Percentiles rank a stretch among this genome's conserved stretches.
These are phyloP conservation scores for Conus betulinus DNA, from an alignment of 1,140 invertebrate species.

Conservation along the genomic window DNA sequence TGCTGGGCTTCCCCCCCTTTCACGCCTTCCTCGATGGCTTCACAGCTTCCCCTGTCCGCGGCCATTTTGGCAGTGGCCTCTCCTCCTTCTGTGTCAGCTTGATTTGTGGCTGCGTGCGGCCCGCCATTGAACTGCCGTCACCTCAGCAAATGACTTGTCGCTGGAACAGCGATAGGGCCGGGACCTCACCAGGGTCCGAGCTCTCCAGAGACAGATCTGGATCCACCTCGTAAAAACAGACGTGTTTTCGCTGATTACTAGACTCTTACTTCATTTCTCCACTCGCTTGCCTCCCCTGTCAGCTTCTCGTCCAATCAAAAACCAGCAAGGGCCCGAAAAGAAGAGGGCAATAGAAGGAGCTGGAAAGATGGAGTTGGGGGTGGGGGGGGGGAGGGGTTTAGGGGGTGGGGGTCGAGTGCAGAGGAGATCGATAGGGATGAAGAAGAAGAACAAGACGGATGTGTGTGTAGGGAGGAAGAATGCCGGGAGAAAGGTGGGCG, in stretches of 20 bases:
- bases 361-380: no score
- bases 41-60: conserved; percentile 38
- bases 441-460: no score
- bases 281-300: neutral
- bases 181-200: neutral
- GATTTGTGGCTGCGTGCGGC: conserved; percentile 33
- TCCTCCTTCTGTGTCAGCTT: conserved; percentile 30
- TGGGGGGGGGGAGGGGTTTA: neutral
- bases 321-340: neutral
- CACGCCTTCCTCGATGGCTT: conserved; percentile 34
- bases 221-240: conserved; percentile 21
- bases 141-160: conserved; percentile 34
- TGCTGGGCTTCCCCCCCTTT: neutral
- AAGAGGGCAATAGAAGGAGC: neutral
- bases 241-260: conserved; percentile 25
- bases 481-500: no score
- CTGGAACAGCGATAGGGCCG: conserved; percentile 5
- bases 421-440: no score
- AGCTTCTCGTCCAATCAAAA: neutral
- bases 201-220: conserved; percentile 19
- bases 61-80: conserved; percentile 28
- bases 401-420: no score
- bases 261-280: conserved; percentile 27
- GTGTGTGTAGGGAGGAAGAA: no score
- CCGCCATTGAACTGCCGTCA: conserved; percentile 12